These are phyloP conservation scores for Spodoptera littoralis DNA, from an alignment of 2,888 invertebrate genomes.

Conservation along the genomic window DNA sequence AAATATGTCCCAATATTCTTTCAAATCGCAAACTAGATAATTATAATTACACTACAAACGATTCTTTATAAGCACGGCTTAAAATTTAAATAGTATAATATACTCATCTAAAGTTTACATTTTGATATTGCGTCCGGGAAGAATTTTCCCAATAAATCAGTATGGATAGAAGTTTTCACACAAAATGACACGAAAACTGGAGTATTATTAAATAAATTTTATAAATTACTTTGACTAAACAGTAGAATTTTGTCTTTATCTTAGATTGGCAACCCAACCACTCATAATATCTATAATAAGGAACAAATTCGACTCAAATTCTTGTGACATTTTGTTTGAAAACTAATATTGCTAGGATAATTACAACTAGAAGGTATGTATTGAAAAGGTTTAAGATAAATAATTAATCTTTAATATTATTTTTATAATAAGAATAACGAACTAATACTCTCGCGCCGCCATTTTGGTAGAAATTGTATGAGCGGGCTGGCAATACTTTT, in stretches of 20 bases:
- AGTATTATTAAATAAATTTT: no score
- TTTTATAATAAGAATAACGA: slow-evolving; percentile 52
- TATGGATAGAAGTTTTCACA: slow-evolving; percentile 13
- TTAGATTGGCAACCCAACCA: no score
- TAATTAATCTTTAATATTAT: slow-evolving; percentile 50
- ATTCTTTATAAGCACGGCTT: slow-evolving; percentile 46
- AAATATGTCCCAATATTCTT: slow-evolving; percentile 13
- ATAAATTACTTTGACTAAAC: no score
- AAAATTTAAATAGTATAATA: slow-evolving; percentile 30
- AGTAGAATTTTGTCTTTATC: no score
- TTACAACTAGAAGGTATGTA: slow-evolving; percentile 44
- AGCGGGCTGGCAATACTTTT: slow-evolving; percentile 28
- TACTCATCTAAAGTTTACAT: slow-evolving; percentile 31
- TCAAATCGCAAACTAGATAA: slow-evolving; percentile 30
- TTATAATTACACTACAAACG: slow-evolving; percentile 39
- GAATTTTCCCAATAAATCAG: slow-evolving; percentile 22
- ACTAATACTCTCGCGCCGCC: slow-evolving; percentile 50
- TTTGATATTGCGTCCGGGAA: slow-evolving; percentile 42
- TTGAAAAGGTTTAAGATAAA: slow-evolving; percentile 48
- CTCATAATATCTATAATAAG: no score
- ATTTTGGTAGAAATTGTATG: slow-evolving; percentile 50
- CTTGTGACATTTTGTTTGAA: slow-evolving; percentile 34
- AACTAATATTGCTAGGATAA: slow-evolving; percentile 22
- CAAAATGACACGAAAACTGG: slow-evolving; percentile 12
- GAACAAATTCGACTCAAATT: slow-evolving; percentile 3